phyloP scores from a whole-genome alignment of 2,797 vertebrate species.

The Atherinosoma microstoma region DNA sequence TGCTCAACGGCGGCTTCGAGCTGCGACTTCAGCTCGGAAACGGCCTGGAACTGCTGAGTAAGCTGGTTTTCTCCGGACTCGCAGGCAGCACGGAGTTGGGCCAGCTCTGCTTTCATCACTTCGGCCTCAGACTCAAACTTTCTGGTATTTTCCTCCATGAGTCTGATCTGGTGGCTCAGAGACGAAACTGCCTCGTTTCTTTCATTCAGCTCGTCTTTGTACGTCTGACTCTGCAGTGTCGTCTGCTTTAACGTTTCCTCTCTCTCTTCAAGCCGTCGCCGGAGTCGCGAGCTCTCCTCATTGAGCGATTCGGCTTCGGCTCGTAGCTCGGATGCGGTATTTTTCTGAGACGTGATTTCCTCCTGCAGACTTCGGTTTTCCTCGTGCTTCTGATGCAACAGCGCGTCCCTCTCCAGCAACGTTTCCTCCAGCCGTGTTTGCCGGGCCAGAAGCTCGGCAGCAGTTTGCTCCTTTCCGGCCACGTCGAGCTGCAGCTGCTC shows the following conservation, averaged over 20 bases:
- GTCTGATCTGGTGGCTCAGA: slow-evolving; percentile 70
- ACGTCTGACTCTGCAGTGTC: slow-evolving; percentile 64
- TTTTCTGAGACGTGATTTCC: slow-evolving; percentile 66
- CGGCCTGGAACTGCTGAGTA: slow-evolving; percentile 60
- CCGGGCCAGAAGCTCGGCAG: slow-evolving; percentile 54
- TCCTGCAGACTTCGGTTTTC: slow-evolving; percentile 61
- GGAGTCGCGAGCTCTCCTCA: slow-evolving; percentile 64
- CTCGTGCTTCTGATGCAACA: slow-evolving; percentile 74
- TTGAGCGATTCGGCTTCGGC: slow-evolving; percentile 71
- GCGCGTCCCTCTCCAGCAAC: slow-evolving; percentile 67
- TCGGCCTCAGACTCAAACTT: slow-evolving; percentile 71
- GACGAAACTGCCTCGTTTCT: slow-evolving; percentile 52
- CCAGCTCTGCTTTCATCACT: slow-evolving; percentile 46
- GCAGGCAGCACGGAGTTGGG: slow-evolving; percentile 55
- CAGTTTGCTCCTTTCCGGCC: slow-evolving; percentile 69
- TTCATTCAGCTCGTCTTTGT: slow-evolving; percentile 72
- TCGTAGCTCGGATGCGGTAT: slow-evolving; percentile 53
- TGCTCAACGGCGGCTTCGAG: slow-evolving; percentile 54
- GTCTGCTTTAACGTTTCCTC: slow-evolving; percentile 64
- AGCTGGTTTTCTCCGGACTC: slow-evolving; percentile 79
- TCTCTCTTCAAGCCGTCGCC: slow-evolving; percentile 69
- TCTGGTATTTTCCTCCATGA: slow-evolving; percentile 66
- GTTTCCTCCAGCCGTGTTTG: slow-evolving; percentile 61
- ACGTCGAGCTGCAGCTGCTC: slow-evolving; percentile 64
- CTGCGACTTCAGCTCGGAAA: slow-evolving; percentile 72